Evolutionary conservation across 2,888 invertebrate species (phyloP), one percentile per base, ranked within the genome.

Genomic region (Trichogramma evanescens): DNA sequence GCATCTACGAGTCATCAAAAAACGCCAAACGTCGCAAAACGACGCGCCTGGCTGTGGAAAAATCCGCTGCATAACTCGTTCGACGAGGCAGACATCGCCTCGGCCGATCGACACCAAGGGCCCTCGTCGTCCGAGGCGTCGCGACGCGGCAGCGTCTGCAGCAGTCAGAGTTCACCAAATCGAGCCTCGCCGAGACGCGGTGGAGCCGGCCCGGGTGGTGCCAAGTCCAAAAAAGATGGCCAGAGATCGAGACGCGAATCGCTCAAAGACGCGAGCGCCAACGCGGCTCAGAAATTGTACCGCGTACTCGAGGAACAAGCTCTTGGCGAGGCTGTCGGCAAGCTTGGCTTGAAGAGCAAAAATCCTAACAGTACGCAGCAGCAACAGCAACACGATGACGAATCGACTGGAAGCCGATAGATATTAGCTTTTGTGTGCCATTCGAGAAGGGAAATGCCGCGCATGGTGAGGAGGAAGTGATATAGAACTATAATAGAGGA

Each of bases 221-320:
- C 50, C 3, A 49, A 42, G 7, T 39, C 13, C 9, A 60, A 48
- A 13, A 61, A 59, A 13, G 57, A 55, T 7, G 13, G 43, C 39
- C 50, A 8, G 7, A 26, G 48, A 42, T 48, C 46, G 9, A 55
- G 46, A 5, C 62, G 59, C n/a, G 59, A 62, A 1, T 58, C 58
- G 10, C 1, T 48, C 4, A 63, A 56, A 13, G 63, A 63, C 5
- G 10, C 48, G 1, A 26, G 39, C n/a, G 56, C 74, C 46, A 74
- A 71, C 65, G 72, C 76, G 38, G 75, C 75, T 40, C 75, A 78
- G 10, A 68, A 74, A 48, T 69, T 79, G n/a, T 79, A 77, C 66
- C 71, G 75, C 59, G 75, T 78, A 5, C 71, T 78, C 65, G 79
- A 79, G 62, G 77, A 77, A 59, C 74, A 73, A 49, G 74, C 72